phyloP scores from a whole-genome alignment of 2,888 invertebrate species.

The Cheilosia grossa region DNA sequence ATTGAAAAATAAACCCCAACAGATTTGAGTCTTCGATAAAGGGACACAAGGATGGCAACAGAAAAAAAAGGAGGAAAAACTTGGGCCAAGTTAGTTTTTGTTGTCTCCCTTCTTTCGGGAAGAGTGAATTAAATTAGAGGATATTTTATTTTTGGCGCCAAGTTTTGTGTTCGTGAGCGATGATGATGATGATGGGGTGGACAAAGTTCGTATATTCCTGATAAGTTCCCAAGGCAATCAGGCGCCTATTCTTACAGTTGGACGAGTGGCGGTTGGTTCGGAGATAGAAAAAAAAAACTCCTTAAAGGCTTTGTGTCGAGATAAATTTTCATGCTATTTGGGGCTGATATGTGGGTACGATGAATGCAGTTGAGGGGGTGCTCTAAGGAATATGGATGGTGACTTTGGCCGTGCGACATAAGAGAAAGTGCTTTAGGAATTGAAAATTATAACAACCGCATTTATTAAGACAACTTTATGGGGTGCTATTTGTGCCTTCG shows the following conservation, averaged over 20 bases:
- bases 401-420: too few relatives aligned
- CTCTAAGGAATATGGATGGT: too few relatives aligned
- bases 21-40: conserved; percentile 71
- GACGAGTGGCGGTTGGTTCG: conserved; percentile 2
- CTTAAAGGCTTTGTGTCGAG: conserved; percentile 26
- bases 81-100: background rate
- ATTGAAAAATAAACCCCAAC: conserved; percentile 74
- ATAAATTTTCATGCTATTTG: background rate
- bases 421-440: too few relatives aligned
- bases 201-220: conserved; percentile 48
- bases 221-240: conserved; percentile 69
- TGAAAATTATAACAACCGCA: too few relatives aligned
- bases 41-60: conserved; percentile 50
- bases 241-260: conserved; percentile 67
- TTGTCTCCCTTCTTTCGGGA: background rate
- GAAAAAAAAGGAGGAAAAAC: conserved; percentile 16
- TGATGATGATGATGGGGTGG: conserved; percentile 69
- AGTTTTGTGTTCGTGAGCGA: conserved; percentile 72
- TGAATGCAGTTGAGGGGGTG: too few relatives aligned
- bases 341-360: too few relatives aligned
- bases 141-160: conserved; percentile 73
- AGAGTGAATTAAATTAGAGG: conserved; percentile 72
- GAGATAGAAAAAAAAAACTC: conserved; percentile 17
- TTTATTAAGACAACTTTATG: too few relatives aligned
- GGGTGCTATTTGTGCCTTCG: too few relatives aligned